Evolutionary conservation across 1,140 invertebrate genomes (phyloP).

Genomic region (Cotesia typhae): DNA sequence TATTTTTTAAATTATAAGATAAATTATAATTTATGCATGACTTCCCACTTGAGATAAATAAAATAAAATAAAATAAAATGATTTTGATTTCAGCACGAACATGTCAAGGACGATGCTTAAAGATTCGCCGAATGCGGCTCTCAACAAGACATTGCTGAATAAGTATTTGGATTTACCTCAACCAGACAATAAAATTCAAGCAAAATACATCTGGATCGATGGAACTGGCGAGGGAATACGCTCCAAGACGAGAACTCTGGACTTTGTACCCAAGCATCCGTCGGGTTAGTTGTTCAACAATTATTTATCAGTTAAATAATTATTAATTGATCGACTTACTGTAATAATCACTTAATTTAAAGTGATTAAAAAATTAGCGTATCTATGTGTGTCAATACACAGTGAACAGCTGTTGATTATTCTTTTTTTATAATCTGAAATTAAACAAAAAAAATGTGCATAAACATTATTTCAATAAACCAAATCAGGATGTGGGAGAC

Average conservation of each 20-base stretch:
- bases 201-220: conserved; percentile 96
- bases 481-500: too few relatives aligned
- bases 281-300: conserved; percentile 65
- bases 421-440: neutral
- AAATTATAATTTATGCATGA: conserved; percentile 13
- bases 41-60: conserved; percentile 22
- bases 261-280: conserved; percentile 77
- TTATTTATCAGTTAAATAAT: neutral
- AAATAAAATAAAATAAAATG: neutral
- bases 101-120: conserved; percentile 68
- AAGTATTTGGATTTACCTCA: conserved; percentile 80
- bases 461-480: too few relatives aligned
- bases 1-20: neutral
- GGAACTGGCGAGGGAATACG: conserved; percentile 89
- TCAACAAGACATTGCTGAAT: conserved; percentile 78
- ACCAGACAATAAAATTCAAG: conserved; percentile 80
- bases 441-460: neutral
- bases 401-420: too few relatives aligned
- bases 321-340: conserved; percentile 16
- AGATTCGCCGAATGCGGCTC: conserved; percentile 75
- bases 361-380: neutral
- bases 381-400: too few relatives aligned
- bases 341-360: neutral
- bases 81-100: conserved; percentile 48
- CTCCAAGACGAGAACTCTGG: conserved; percentile 87